Conservation (phyloP, 2,888 invertebrate genomes). For the Pseudeuparius sepicola region DNA sequence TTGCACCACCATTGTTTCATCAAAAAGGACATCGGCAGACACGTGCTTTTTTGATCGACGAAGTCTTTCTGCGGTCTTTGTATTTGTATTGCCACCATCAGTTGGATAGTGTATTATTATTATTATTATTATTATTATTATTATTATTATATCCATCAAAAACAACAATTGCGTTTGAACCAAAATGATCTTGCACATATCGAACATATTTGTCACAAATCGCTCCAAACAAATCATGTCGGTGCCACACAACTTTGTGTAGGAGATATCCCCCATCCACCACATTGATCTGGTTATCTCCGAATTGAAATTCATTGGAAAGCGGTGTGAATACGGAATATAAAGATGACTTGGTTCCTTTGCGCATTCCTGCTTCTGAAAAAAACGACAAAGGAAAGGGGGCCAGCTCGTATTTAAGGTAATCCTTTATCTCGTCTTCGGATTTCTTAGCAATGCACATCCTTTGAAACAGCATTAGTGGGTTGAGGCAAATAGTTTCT, state of each 20-base stretch:
- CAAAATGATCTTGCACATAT: slow-evolving; percentile 24
- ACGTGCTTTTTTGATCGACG: slow-evolving; percentile 18
- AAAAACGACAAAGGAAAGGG: no score
- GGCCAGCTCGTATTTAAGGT: no score
- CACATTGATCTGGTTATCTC: no score
- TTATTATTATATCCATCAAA: no score
- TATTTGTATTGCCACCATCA: no score
- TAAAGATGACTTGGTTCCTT: no score
- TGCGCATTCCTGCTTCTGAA: no score
- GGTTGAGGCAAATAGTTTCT: slow-evolving; percentile 16
- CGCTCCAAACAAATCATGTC: slow-evolving; percentile 17
- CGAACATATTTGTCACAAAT: slow-evolving; percentile 25
- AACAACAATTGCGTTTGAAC: slow-evolving; percentile 19
- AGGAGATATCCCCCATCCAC: no score
- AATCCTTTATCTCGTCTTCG: slow-evolving; percentile 22
- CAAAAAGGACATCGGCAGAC: slow-evolving; percentile 2
- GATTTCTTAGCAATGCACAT: slow-evolving; percentile 25
- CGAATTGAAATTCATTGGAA: slow-evolving; percentile 12
- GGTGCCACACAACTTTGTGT: slow-evolving; percentile 28
- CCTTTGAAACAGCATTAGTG: slow-evolving; percentile 24
- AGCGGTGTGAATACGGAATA: slow-evolving; percentile 17
- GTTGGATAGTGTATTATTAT: no score
- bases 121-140: no score
- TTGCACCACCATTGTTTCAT: slow-evolving; percentile 19
- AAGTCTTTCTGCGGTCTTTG: slow-evolving; percentile 24